Evolutionary conservation across 1,140 invertebrate genomes (phyloP), one percentile per base, ranked within the genome.

Genomic region (Octopus bimaculoides): DNA sequence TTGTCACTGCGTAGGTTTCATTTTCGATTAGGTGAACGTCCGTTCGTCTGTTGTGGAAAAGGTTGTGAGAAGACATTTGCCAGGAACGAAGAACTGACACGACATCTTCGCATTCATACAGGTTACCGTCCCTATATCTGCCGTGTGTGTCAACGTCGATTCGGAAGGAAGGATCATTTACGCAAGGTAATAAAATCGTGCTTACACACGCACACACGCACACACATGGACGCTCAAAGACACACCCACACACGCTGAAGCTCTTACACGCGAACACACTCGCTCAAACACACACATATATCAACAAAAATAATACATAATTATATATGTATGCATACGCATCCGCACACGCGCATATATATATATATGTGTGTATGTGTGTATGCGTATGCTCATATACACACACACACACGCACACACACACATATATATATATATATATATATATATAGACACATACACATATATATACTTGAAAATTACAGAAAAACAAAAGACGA

Each of bases 31-130:
- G 95, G 95, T 5, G 95, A 97, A 88, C 90, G 95, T 75, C 96
- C 96, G 0, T 97, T 94, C 88, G 94, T 94, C 83, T 98, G 96
- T 87, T 94, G 96, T 74, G 92, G 93, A 54, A 92, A 94, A 73
- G 93, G 93, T 74, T 98, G 96, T 85, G 94, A 94, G 0, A 97
- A 97, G 88, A 94, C 94, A 0, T 98, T 98, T 86, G 97, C 96
- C 0, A 92, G 96, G 81, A 98, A 98, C 89, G 96, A 98, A 89
- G 96, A 98, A 87, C 89, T 98, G 69, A 97, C 96, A 0, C 92
- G 96, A 52, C 96, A 98, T 89, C 95, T 95, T 83, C 92, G 96
- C 78, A 98, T 98, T 77, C 96, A 98, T 88, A 90, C 91, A 4
- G 92, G 92, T 0, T 75, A 83, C 66, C 81, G 84, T 75, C 88